Evolutionary conservation across 2,888 invertebrate genomes (phyloP), one percentile per base, ranked within the genome.

Genomic region (Crematogaster levior): DNA sequence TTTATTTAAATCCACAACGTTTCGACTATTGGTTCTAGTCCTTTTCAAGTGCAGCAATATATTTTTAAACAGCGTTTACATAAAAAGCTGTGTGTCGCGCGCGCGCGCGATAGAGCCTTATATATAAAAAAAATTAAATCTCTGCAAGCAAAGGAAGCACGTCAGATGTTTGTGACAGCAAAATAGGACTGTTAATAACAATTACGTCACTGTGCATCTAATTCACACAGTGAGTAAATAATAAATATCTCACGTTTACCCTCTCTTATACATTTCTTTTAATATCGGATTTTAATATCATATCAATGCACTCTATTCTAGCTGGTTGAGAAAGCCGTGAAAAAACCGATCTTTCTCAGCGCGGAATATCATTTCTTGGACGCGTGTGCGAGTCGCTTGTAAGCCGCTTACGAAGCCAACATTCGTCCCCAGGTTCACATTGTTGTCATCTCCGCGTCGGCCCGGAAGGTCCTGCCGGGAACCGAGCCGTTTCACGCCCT

Each of bases 341-440:
- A 84, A 82, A 40, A 80, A 66, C 15, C 75, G 56, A 56, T 65
- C 61, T 40, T 53, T 74, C 66, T 30, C 48, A 75, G 48, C 56
- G 68, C 51, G 58, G 60, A 83, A 86, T 83, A 46, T 63, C 84
- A 81, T 74, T 87, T 86, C 83, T 84, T 56, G 84, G 84, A 73
- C 89, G 89, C 90, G 89, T 86, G 90, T 89, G 81, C 85, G 75
- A 86, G 85, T 85, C 87, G 89, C 73, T 86, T 90, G 89, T 93
- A 93, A 93, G 93, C 93, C 91, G 91, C 93, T 93, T 93, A 93
- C 86, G 91, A 90, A 90, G 90, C 87, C 90, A 88, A 85, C 82
- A 86, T 86, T 88, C 87, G 85, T 77, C 72, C 80, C 60, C 72
- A 53, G 74, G 30, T n/a, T 34, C 51, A 73, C 70, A 86, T 90